These are phyloP conservation scores for Nebria salina DNA, from an alignment of 2,888 invertebrate genomes.

Conservation along the genomic window DNA sequence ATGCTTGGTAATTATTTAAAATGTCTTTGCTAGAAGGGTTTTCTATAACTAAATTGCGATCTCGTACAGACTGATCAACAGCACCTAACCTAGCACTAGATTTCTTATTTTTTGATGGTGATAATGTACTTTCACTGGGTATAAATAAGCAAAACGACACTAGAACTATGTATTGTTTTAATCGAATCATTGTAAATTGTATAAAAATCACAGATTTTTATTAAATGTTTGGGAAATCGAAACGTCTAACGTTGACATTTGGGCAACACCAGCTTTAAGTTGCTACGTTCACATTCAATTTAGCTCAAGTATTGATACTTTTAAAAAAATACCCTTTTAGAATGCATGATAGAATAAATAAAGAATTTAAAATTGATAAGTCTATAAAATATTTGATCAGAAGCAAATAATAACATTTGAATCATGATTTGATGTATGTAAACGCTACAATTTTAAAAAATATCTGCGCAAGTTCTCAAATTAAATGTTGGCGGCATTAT, in stretches of 20 bases:
- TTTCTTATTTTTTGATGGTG: slow-evolving; percentile 52
- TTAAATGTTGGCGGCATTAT: no score
- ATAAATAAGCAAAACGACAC: slow-evolving; percentile 25
- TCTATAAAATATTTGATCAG: neutral
- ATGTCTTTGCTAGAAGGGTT: slow-evolving; percentile 78
- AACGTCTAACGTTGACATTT: slow-evolving; percentile 1
- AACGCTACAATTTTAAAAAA: neutral
- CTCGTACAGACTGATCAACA: slow-evolving; percentile 72
- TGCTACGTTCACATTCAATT: neutral
- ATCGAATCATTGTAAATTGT: slow-evolving; percentile 27
- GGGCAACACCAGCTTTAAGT: neutral
- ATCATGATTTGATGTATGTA: neutral
- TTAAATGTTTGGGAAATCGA: neutral
- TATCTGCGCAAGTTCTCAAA: no score
- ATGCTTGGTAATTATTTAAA: slow-evolving; percentile 77
- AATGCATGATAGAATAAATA: neutral
- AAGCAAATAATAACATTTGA: neutral
- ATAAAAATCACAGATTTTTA: neutral
- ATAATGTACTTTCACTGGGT: slow-evolving; percentile 47
- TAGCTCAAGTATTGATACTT: neutral
- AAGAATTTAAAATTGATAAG: neutral
- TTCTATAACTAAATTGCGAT: slow-evolving; percentile 75
- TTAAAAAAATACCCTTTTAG: neutral
- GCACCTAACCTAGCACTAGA: slow-evolving; percentile 53
- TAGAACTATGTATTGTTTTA: slow-evolving; percentile 33